These are phyloP conservation scores for Trogon melanurus DNA, from an alignment of 2,113 vertebrate genomes.

Conservation along the genomic window DNA sequence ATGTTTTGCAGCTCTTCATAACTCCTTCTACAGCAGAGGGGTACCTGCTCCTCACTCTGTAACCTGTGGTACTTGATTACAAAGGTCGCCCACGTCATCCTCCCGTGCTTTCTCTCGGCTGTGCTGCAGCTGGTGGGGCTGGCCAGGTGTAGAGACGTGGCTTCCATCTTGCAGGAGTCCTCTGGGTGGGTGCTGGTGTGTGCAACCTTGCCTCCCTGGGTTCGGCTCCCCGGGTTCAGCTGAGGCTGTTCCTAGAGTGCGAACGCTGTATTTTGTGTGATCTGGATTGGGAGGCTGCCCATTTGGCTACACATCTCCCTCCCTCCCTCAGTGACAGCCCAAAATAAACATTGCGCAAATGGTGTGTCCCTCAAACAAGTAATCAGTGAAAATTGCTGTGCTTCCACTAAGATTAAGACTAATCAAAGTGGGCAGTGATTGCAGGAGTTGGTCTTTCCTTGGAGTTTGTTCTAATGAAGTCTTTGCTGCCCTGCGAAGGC, in stretches of 20 bases:
- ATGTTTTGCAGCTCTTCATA: background rate
- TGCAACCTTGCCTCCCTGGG: accelerated
- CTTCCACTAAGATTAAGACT: conserved; percentile 46
- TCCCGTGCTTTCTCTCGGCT: background rate
- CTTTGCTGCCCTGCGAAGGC: conserved; percentile 1
- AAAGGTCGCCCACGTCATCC: accelerated
- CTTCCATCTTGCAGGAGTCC: background rate
- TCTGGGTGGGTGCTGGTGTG: background rate
- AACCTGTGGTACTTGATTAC: accelerated
- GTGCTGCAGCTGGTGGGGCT: background rate
- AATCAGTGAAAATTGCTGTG: conserved; percentile 24
- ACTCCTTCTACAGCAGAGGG: background rate
- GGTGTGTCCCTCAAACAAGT: conserved; percentile 17
- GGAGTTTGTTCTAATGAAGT: conserved; percentile 26
- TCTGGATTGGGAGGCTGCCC: background rate
- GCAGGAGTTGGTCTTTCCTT: background rate
- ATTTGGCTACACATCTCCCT: background rate
- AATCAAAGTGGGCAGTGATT: conserved; percentile 47
- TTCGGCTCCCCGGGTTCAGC: background rate
- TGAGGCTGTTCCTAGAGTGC: conserved; percentile 58
- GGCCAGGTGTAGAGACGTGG: background rate
- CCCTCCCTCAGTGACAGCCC: background rate
- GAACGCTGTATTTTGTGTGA: background rate
- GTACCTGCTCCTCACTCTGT: accelerated
- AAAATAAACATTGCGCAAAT: conserved; percentile 62